phyloP scores from a whole-genome alignment of 2,113 vertebrate genomes.

The Rutilus rutilus region DNA sequence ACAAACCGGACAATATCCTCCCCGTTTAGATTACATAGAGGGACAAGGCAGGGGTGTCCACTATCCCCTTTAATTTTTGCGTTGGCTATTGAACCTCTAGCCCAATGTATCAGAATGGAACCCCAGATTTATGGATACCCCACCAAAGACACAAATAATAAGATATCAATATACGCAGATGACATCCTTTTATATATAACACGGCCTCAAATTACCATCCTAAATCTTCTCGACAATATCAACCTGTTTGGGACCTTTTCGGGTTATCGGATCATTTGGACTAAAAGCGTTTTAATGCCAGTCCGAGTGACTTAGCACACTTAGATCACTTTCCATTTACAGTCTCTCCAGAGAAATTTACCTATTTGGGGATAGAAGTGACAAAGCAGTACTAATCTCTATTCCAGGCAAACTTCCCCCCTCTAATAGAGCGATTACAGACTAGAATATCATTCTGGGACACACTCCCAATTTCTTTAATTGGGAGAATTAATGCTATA shows the following conservation, averaged over 20 bases:
- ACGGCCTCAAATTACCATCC: no score
- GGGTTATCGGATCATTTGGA: no score
- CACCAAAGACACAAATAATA: no score
- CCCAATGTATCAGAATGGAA: no score
- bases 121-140: no score
- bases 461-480: not conserved
- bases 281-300: no score
- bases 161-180: no score
- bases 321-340: not conserved
- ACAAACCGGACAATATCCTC: not conserved
- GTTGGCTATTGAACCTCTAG: no score
- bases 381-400: slow-evolving; percentile 1
- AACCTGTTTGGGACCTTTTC: no score
- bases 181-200: no score
- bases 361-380: slow-evolving; percentile 14
- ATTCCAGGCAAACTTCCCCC: slow-evolving; percentile 5
- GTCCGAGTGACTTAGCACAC: no score
- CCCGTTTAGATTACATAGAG: slow-evolving; percentile 9
- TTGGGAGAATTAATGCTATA: not conserved
- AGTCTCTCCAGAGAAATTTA: not conserved
- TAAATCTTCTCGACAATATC: no score
- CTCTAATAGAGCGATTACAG: slow-evolving; percentile 1
- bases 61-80: not conserved
- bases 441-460: slow-evolving; percentile 3
- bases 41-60: not conserved